Evolutionary conservation across 2,888 invertebrate species (phyloP).

Genomic region (Thyatira batis): DNA sequence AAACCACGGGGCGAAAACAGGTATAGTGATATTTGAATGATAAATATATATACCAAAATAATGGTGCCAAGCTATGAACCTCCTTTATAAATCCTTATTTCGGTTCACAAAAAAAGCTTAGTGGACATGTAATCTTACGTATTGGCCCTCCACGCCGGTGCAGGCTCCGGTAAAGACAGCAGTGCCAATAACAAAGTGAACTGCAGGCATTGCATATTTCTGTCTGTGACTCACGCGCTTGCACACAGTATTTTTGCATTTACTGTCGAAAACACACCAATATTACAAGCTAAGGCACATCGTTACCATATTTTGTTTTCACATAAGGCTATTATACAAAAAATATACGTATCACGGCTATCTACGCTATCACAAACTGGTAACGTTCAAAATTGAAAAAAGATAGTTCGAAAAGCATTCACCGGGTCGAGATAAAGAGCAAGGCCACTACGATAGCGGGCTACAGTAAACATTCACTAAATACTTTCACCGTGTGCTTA

Average conservation of each 20-base stretch:
- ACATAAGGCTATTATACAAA: constrained; percentile 46
- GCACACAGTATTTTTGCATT: constrained; percentile 33
- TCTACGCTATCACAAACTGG: constrained; percentile 16
- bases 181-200: constrained; percentile 55
- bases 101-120: constrained; percentile 1
- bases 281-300: constrained; percentile 73
- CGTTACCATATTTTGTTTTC: constrained; percentile 56
- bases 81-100: too few relatives aligned
- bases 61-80: too few relatives aligned
- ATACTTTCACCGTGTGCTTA: constrained; percentile 52
- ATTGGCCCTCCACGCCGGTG: constrained; percentile 62
- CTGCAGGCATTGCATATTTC: constrained; percentile 59
- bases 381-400: constrained; percentile 27
- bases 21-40: too few relatives aligned
- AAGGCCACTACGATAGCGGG: constrained; percentile 69
- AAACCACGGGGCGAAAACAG: too few relatives aligned
- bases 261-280: constrained; percentile 36
- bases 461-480: constrained; percentile 54
- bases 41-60: too few relatives aligned
- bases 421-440: constrained; percentile 57
- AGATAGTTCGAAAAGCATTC: constrained; percentile 45
- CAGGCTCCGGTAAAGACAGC: constrained; percentile 60
- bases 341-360: constrained; percentile 13
- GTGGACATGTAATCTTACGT: constrained; percentile 44
- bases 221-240: constrained; percentile 58